A percentile compares a stretch with the other conserved stretches of the same genome.
These are phyloP conservation scores for Gymnorhina tibicen DNA, from an alignment of 2,113 vertebrate species.

Conservation along the genomic window DNA sequence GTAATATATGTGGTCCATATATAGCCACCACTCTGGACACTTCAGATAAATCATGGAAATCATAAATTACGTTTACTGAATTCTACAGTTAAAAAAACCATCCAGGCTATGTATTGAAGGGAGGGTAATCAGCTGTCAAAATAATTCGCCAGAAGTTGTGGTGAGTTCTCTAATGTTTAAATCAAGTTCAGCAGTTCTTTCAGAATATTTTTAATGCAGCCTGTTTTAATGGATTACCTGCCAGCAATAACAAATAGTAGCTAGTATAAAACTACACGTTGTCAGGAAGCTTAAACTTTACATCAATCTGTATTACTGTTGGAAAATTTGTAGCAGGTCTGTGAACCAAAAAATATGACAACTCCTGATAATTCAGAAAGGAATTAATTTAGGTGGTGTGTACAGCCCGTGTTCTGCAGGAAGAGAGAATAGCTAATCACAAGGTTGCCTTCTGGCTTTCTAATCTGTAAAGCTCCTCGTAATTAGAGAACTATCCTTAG, in stretches of 20 bases:
- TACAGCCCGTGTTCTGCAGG: background rate
- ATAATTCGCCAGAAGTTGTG: background rate
- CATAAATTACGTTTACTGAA: background rate
- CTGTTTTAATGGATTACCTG: slow-evolving; percentile 31
- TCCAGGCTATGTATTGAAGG: background rate
- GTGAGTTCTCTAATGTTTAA: background rate
- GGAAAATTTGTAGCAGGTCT: background rate
- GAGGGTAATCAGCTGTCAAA: background rate
- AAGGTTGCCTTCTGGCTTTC: slow-evolving; percentile 37
- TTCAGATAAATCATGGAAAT: background rate
- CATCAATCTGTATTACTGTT: background rate
- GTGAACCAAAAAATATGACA: slow-evolving; percentile 27
- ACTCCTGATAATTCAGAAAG: slow-evolving; percentile 16
- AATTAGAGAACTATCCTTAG: slow-evolving; percentile 28
- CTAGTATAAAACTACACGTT: slow-evolving; percentile 14
- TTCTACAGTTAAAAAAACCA: background rate
- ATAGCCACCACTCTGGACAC: background rate
- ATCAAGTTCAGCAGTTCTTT: slow-evolving; percentile 15
- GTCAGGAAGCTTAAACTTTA: slow-evolving; percentile 31
- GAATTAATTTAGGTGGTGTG: slow-evolving; percentile 35
- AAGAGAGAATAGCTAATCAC: slow-evolving; percentile 52
- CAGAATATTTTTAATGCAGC: background rate
- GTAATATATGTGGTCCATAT: background rate
- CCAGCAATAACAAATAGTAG: slow-evolving; percentile 31
- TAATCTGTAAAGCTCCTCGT: background rate